Conservation (phyloP, 1,140 invertebrate genomes). For the Cotesia vestalis region DNA sequence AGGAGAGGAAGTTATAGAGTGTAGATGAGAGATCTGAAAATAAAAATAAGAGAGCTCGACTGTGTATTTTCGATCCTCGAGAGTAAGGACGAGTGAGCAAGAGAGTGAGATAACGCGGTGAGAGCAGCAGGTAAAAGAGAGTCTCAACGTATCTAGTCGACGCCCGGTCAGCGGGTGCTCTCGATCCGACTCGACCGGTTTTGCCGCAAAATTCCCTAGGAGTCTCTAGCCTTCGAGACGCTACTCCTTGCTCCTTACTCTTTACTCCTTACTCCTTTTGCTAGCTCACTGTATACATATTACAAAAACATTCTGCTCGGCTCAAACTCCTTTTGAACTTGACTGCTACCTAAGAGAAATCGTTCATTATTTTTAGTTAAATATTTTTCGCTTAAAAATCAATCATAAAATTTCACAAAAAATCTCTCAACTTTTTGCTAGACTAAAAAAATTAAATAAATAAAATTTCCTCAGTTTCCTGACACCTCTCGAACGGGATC, state of each 20-base stretch:
- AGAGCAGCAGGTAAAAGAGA: constrained; percentile 39
- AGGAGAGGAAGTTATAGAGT: background rate
- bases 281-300: background rate
- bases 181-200: constrained; percentile 45
- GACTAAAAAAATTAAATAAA: background rate
- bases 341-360: background rate
- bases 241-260: background rate
- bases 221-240: constrained; percentile 40
- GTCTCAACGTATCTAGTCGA: constrained; percentile 27
- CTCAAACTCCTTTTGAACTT: too few species aligned
- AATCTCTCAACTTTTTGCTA: too few species aligned
- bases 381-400: too few species aligned
- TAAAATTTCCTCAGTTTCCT: constrained; percentile 37
- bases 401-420: too few species aligned
- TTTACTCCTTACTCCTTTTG: background rate
- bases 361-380: background rate
- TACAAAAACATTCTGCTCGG: too few species aligned
- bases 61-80: too few species aligned
- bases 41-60: background rate
- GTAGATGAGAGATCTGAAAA: background rate
- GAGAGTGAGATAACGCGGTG: background rate
- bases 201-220: constrained; percentile 41
- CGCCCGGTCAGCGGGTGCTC: constrained; percentile 42
- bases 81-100: background rate
- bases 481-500: constrained; percentile 45